phyloP scores from a whole-genome alignment of 2,797 vertebrate genomes.

The Distichodus sexfasciatus region DNA sequence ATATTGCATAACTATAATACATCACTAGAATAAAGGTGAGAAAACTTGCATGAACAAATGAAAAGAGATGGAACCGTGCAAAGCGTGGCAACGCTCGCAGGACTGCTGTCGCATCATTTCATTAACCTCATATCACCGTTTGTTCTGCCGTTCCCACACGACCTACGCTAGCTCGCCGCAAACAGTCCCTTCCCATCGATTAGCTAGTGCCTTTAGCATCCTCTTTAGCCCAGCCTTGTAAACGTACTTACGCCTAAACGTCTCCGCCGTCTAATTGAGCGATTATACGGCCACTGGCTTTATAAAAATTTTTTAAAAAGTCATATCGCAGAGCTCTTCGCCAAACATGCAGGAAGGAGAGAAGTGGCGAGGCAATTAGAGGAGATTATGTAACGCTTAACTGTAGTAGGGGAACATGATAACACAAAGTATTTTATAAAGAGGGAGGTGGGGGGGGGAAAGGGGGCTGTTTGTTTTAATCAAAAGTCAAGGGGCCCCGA shows the following conservation, averaged over 20 bases:
- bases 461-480: slow-evolving; percentile 39
- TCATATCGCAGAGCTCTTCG: slow-evolving; percentile 16
- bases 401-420: slow-evolving; percentile 26
- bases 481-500: slow-evolving; percentile 35
- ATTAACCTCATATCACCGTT: background rate
- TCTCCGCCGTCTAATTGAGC: slow-evolving; percentile 27
- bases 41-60: too few relatives aligned
- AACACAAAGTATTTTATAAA: background rate
- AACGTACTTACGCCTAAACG: slow-evolving; percentile 43
- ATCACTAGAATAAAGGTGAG: too few relatives aligned
- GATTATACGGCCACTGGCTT: too few relatives aligned
- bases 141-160: background rate
- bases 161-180: too few relatives aligned
- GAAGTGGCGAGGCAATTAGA: slow-evolving; percentile 43
- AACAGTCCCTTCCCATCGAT: too few relatives aligned
- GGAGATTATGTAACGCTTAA: slow-evolving; percentile 39
- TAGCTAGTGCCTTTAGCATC: too few relatives aligned
- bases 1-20: too few relatives aligned
- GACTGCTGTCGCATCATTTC: too few relatives aligned
- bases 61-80: too few relatives aligned
- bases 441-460: slow-evolving; percentile 3
- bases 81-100: too few relatives aligned
- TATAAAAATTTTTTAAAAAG: too few relatives aligned
- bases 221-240: background rate
- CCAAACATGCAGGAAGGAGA: slow-evolving; percentile 30